Percentiles rank a stretch among this genome's conserved stretches.
These are phyloP conservation scores for Agrotis clavis DNA, from an alignment of 2,888 invertebrate species.

Conservation along the genomic window DNA sequence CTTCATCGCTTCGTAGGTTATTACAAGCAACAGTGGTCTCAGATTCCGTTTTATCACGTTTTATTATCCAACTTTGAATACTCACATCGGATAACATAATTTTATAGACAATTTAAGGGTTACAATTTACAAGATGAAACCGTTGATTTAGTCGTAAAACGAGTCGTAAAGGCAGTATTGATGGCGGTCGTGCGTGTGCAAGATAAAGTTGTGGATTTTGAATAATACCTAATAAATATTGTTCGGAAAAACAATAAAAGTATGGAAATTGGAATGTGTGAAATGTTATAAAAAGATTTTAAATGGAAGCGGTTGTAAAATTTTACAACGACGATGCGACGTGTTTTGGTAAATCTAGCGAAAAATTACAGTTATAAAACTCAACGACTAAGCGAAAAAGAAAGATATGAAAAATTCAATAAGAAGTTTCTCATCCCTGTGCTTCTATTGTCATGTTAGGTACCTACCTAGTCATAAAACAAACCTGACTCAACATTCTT, in stretches of 20 bases:
- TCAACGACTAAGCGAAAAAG: background rate
- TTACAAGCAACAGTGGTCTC: slow-evolving; percentile 68
- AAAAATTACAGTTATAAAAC: slow-evolving; percentile 10
- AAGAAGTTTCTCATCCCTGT: background rate
- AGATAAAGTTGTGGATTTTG: slow-evolving; percentile 82
- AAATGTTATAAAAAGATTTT: slow-evolving; percentile 32
- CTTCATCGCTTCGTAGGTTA: slow-evolving; percentile 29
- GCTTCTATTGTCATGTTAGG: background rate
- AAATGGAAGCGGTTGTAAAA: slow-evolving; percentile 18
- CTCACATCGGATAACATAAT: slow-evolving; percentile 80
- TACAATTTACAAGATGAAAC: slow-evolving; percentile 84
- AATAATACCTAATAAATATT: slow-evolving; percentile 71
- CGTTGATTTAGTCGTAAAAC: slow-evolving; percentile 87
- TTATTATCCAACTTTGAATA: slow-evolving; percentile 78
- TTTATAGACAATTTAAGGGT: slow-evolving; percentile 84
- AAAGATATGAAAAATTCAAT: background rate
- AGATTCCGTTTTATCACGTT: slow-evolving; percentile 75
- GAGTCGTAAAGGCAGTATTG: slow-evolving; percentile 81
- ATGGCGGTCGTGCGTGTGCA: slow-evolving; percentile 77
- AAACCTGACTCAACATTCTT: slow-evolving; percentile 17
- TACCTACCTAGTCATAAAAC: background rate
- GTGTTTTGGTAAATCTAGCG: slow-evolving; percentile 13
- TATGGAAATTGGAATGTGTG: slow-evolving; percentile 43
- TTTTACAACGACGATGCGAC: slow-evolving; percentile 3
- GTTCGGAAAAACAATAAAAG: slow-evolving; percentile 44